These are phyloP conservation scores for Mus spretus DNA, from an alignment of 2,797 vertebrate species.

Conservation along the genomic window DNA sequence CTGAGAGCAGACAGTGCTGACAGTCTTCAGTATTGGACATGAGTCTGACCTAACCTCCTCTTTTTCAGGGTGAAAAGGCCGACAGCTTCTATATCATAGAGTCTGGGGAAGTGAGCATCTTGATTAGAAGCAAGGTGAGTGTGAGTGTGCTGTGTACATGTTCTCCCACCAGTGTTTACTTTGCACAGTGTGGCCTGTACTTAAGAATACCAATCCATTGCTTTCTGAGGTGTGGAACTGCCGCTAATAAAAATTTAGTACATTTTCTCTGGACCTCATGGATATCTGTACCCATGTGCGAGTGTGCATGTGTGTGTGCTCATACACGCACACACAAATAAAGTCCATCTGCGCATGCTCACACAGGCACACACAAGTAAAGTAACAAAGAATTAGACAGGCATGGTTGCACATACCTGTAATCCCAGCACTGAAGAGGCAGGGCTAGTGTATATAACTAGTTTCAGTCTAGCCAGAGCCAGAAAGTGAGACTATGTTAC, in stretches of 20 bases:
- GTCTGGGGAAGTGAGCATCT: conserved; percentile 97
- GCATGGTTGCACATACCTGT: not conserved
- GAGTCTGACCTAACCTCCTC: conserved; percentile 27
- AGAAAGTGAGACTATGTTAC: not conserved
- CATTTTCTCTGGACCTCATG: conserved; percentile 8
- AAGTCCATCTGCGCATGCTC: not conserved
- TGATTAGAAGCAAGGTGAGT: conserved; percentile 99
- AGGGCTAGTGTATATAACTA: not conserved
- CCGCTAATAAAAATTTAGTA: not conserved
- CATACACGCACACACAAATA: not conserved
- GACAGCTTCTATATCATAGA: conserved; percentile 98
- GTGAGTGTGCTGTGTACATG: not conserved
- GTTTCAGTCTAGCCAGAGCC: not conserved
- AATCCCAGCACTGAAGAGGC: not conserved
- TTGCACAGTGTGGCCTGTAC: not conserved
- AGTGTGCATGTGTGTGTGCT: no score
- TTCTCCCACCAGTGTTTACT: not conserved
- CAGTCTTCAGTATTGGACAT: not conserved
- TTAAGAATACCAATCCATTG: not conserved
- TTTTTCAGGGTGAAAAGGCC: conserved; percentile 95
- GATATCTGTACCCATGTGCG: not conserved
- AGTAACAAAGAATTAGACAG: not conserved
- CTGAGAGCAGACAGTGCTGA: not conserved
- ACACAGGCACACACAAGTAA: not conserved
- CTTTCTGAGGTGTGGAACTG: not conserved